Evolutionary conservation across 2,797 vertebrate species (phyloP), one percentile per base, ranked within the genome.

Genomic region (Epinephelus malabaricus): DNA sequence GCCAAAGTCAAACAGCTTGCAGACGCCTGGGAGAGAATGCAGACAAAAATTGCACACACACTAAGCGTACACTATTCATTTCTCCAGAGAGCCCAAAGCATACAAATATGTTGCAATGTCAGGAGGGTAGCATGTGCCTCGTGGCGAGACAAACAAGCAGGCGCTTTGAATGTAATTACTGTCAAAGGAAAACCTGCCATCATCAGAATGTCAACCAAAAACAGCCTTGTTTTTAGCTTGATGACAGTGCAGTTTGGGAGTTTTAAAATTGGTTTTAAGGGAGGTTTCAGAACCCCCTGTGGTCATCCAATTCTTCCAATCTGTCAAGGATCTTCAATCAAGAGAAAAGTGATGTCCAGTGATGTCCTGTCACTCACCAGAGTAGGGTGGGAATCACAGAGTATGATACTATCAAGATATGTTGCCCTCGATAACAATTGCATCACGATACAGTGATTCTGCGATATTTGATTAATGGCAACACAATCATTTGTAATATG

Each of bases 41-140:
- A 23, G 54, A 27, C 47, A 38, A 6, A 50, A 45, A 27, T 5
- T 43, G 14, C 45, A 49, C 50, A 21, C 38, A 40, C 62, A 54
- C 19, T 61, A 62, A 58, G 61, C 12, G 13, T 4, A 14, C 27
- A 21, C 49, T 15, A 25, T 45, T 79, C 13, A 60, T 64, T 66
- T 55, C 19, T 19, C 21, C 21, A 18, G 63, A 65, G 55, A 80
- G 49, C 65, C 69, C 23, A 73, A 71, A 76, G 69, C 69, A 67
- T n/a, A 55, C 67, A 84, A 78, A 81, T 68, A 66, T 55, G 47
- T 73, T 47, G 40, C 83, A 88, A 68, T 79, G 83, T 77, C 88
- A 90, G 54, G 62, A 49, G 69, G 69, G 79, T 46, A 55, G 69
- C 34, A 4, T 40, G 78, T 23, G 23, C 63, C 82, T 80, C 5